Base-by-base conservation (phyloP, 2,888 invertebrate species). In the Disparrhopalites patrizii region DNA sequence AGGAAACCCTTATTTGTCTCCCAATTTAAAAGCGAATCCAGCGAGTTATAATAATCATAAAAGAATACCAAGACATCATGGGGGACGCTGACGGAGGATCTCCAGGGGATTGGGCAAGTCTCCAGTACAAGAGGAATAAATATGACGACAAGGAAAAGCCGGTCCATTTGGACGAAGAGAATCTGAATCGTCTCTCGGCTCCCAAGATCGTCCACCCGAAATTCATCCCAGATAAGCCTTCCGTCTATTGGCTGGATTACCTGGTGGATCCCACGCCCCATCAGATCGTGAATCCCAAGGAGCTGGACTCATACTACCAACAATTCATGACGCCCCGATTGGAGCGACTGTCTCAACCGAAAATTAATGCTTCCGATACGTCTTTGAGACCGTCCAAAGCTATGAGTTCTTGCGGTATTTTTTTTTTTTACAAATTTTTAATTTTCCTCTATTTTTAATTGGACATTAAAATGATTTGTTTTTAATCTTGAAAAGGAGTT, bases 181-280 rank as follows among this genome's bases (percentile, higher is more conserved):
- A 57, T 23, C 20, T 57, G 20, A 25, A 25, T 27, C 36, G 40
- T 15, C 23, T 57, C 1, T 13, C 57, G 4, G 15, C 57, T 25
- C 62, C 62, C 10, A 62, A 62, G 27, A 8, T 28, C 10, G 31
- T 50, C 20, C 1, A 65, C 58, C 60, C 30, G n/a, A 61, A 50
- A 13, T 57, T 40, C 20, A 28, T 71, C 28, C 70, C 70, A 3
- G 68, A 69, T 61, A 61, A 60, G 50, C 68, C 72, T 18, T 67
- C 70, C 5, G 62, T 68, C 20, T 71, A 73, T 33, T 73, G 70
- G 69, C 25, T 70, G 43, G 73, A 73, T 54, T 69, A 70, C 36
- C 18, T 72, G 4, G 54, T 67, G 3, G 72, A 72, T 36, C 65
- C 67, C 3, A 58, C 54, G 23, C 68, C 70, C 13, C 66, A 63